Evolutionary conservation across 1,140 invertebrate genomes (phyloP).

Genomic region (Metaphire vulgaris): DNA sequence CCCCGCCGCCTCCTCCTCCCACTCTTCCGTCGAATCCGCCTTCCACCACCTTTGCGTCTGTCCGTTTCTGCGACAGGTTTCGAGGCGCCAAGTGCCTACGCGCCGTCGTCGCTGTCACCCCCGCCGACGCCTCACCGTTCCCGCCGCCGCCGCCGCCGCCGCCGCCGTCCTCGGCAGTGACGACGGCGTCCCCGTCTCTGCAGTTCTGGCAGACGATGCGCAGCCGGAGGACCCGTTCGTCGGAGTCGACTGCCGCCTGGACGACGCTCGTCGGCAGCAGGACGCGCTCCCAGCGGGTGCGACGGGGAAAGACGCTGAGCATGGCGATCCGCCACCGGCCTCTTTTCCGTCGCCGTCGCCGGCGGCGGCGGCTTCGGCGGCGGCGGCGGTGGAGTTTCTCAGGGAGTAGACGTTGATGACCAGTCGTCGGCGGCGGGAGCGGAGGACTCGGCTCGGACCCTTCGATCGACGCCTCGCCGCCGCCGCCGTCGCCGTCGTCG

Average conservation of each 20-base stretch:
- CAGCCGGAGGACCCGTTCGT: neutral
- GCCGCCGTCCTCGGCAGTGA: neutral
- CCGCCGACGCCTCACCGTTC: neutral
- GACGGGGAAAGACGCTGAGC: neutral
- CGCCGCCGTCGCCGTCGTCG: neutral
- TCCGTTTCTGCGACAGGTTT: neutral
- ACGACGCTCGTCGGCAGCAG: neutral
- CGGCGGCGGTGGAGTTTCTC: neutral
- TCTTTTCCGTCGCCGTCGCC: neutral
- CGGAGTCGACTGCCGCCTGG: neutral
- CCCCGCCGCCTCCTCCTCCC: conserved; percentile 2
- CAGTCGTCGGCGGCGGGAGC: too few species aligned
- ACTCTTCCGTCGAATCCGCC: neutral
- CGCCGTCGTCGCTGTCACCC: too few species aligned
- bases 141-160: neutral
- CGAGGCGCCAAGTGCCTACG: too few species aligned
- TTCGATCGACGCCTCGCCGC: neutral
- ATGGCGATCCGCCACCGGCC: neutral
- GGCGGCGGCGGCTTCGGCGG: too few species aligned
- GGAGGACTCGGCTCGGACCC: neutral
- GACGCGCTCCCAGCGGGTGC: neutral
- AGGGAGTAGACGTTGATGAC: neutral
- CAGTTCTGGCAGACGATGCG: neutral
- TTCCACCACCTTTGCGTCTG: too few species aligned
- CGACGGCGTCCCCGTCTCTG: neutral